Percentiles rank a stretch among this genome's conserved stretches.
phyloP scores from a whole-genome alignment of 1,140 invertebrate species.

The Aplysia californica region DNA sequence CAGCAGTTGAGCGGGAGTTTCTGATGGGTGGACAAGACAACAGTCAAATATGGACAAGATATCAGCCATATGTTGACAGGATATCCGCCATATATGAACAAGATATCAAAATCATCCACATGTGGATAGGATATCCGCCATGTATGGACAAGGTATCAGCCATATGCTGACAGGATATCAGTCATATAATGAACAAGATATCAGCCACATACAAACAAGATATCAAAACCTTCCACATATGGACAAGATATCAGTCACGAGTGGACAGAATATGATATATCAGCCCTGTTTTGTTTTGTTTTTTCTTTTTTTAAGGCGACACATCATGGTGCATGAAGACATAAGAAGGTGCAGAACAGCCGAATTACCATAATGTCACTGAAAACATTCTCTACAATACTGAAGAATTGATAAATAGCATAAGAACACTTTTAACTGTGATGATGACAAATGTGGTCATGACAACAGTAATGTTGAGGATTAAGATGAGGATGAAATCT shows the following conservation, averaged over 20 bases:
- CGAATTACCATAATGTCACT: no score
- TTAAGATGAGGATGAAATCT: no score
- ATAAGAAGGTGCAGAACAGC: no score
- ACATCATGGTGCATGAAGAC: no score
- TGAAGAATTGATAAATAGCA: no score
- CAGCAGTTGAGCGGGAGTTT: background rate
- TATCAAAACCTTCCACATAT: background rate
- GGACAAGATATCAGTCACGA: background rate
- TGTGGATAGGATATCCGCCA: background rate
- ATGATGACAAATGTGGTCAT: no score
- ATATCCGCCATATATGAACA: background rate
- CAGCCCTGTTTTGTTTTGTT: no score
- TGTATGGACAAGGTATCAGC: background rate
- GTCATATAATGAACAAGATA: background rate
- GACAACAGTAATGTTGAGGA: no score
- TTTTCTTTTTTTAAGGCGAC: no score
- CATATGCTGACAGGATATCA: background rate
- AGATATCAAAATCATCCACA: background rate
- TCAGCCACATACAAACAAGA: background rate
- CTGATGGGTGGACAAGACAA: background rate
- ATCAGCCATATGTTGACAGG: background rate
- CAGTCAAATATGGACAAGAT: background rate
- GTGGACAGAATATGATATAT: no score
- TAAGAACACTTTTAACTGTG: no score
- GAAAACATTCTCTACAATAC: no score